Base-by-base conservation (phyloP, 2,797 vertebrate genomes). In the Leptoclinus maculatus region DNA sequence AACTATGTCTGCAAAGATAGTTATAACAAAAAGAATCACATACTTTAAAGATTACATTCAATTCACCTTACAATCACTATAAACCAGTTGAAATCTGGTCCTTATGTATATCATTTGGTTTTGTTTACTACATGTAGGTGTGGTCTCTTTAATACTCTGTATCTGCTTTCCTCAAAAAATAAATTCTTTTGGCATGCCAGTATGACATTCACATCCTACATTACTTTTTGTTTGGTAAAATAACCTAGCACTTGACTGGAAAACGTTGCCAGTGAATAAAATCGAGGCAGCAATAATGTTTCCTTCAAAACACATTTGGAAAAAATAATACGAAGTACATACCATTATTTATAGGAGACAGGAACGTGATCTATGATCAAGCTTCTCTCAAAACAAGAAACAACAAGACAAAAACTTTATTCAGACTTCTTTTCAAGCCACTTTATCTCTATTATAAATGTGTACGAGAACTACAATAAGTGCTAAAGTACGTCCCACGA, bases 361-460 rank as follows among this genome's bases (percentile, higher is more conserved):
- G 3, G 16, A 19, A 53, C 5, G 23, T 5, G 27, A 54, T 54
- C 23, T 47, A 12, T 49, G 19, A 49, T 36, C 5, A 72, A 66
- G 32, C 29, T 43, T 32, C 7, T 54, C 21, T 57, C 14, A 66
- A 64, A 80, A 9, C 5, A 73, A 60, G 25, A 63, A 53, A 74
- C 11, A 49, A 62, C n/a, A 64, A 36, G 17, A 49, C 5, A 29
- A 60, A 63, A 49, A 65, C 14, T 47, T 63, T 4, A 41, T 7
- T 72, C 14, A 53, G 56, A 76, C 41, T 34, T 63, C 1, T 21
- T 68, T 56, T 56, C 21, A 56, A 66, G 59, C 6, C 27, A 47
- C 23, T 57, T 60, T 39, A 32, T 66, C n/a, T 74, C 9, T 14
- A 49, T 68, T 19, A 53, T 34, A 41, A 66, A 73, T 58, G 14